Percentiles rank a stretch among this genome's conserved stretches.
phyloP scores from a whole-genome alignment of 2,797 vertebrate species.

The Propithecus deckenii region DNA sequence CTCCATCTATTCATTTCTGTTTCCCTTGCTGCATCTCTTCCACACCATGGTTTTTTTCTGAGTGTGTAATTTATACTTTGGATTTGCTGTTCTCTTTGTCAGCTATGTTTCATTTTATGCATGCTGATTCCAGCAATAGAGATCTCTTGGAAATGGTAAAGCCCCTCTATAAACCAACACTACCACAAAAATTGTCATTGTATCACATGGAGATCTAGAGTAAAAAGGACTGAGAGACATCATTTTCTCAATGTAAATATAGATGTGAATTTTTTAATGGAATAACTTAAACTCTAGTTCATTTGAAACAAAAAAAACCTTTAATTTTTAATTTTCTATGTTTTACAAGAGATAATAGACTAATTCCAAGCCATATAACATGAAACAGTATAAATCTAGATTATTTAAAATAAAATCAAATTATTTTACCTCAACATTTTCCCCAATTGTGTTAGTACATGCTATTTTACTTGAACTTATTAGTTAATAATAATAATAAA shows the following conservation, averaged over 20 bases:
- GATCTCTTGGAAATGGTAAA: neutral
- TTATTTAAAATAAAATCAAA: conserved; percentile 3
- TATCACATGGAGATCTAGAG: neutral
- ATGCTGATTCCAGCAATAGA: conserved; percentile 36
- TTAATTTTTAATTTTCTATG: neutral
- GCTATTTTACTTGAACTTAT: neutral
- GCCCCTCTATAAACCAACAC: neutral
- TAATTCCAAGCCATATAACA: neutral
- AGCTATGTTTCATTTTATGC: conserved; percentile 17
- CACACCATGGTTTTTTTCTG: neutral
- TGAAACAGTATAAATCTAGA: neutral
- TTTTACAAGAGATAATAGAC: neutral
- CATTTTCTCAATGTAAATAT: neutral
- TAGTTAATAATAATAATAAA: neutral
- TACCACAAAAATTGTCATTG: conserved; percentile 20
- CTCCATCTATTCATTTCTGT: neutral
- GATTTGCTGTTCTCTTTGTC: conserved; percentile 31
- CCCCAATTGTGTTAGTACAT: neutral
- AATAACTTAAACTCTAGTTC: neutral
- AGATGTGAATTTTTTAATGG: neutral
- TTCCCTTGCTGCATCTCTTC: neutral
- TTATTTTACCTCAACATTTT: neutral
- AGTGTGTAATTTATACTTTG: neutral
- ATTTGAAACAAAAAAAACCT: neutral
- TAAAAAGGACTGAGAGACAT: neutral